Evolutionary conservation across 2,797 vertebrate genomes (phyloP), one percentile per base, ranked within the genome.

Genomic region (Esox lucius): DNA sequence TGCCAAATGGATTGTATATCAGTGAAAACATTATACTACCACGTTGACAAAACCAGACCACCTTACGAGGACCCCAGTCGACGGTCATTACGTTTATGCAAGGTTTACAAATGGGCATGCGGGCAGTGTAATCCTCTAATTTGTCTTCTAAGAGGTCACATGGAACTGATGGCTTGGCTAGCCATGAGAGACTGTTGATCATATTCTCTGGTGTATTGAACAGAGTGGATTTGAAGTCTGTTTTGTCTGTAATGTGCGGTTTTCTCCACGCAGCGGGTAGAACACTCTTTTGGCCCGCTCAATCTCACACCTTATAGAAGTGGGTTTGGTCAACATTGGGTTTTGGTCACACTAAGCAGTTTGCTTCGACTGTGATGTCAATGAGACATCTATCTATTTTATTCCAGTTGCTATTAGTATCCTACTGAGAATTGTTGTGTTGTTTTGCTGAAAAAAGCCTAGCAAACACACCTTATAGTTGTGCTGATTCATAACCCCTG

Each of bases 191-290:
- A 33, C 31, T 39, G 73, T 80, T 86, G 80, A 84, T 88, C 82
- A 87, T 83, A 78, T 75, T 78, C 80, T 83, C 82, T 84, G 73
- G 75, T 67, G 81, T 88, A 89, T 91, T 90, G 91, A 91, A 92
- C 91, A 79, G 85, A 77, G 78, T 74, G 74, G 78, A 75, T 39
- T 85, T 86, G 85, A 79, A 89, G 88, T 87, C 77, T 78, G 83
- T 90, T 91, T 90, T 85, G 86, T 81, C 79, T 67, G 75, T 72
- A 78, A 75, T 81, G 64, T 75, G 82, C 77, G 80, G 89, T 84
- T 70, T 71, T 19, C n/a, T 62, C 76, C 66, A n/a, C 70, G 6
- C 42, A 72, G 68, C 62, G 15, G 35, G 62, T 56, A 24, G n/a
- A 24, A 33, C 67, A 8, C 7, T 15, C 39, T n/a, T 4, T 53